Base-by-base conservation (phyloP, 2,888 invertebrate species). In the Agrochola lychnidis region DNA sequence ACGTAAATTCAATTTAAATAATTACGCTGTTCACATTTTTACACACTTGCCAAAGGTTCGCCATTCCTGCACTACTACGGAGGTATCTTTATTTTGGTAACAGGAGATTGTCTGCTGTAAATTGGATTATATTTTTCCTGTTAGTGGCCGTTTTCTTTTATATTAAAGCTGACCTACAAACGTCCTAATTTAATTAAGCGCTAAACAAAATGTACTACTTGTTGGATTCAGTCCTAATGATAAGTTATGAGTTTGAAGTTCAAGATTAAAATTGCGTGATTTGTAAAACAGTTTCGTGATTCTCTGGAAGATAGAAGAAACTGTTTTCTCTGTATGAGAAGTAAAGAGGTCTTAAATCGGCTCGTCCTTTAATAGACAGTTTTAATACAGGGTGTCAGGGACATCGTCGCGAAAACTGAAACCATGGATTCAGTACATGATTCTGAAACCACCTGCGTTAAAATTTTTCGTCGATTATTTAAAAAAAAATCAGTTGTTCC, bases 81-180 rank as follows among this genome's bases (percentile, higher is more conserved):
- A 62, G 19, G 40, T 45, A 62, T 25, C 66, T 67, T 62, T 62
- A 22, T 75, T 80, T 84, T 48, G 73, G 80, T 70, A 69, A 45
- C 42, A 25, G 25, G 45, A 79, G 68, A 83, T 81, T 79, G 42
- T 53, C 51, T 53, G 42, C 56, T 64, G 57, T 63, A 76, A 77
- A 79, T 79, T 77, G 77, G 79, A 82, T 82, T 77, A 82, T 82
- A 79, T 79, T 79, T 78, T 79, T 79, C 78, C 83, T 77, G 63
- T 79, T 69, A 64, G 51, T 53, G 63, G 57, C 25, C 51, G 1
- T 82, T 79, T 79, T 77, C 57, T 82, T 79, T 77, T 76, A 53
- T 69, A 82, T 82, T 48, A 64, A 76, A 77, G 57, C 83, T 64
- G 78, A 36, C 67, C 67, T 82, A 45, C 25, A 36, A 76, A 76